Percentiles rank a stretch among this genome's conserved stretches.
Conservation (phyloP, 2,888 invertebrate species). For the Acanthosepion esculentum region DNA sequence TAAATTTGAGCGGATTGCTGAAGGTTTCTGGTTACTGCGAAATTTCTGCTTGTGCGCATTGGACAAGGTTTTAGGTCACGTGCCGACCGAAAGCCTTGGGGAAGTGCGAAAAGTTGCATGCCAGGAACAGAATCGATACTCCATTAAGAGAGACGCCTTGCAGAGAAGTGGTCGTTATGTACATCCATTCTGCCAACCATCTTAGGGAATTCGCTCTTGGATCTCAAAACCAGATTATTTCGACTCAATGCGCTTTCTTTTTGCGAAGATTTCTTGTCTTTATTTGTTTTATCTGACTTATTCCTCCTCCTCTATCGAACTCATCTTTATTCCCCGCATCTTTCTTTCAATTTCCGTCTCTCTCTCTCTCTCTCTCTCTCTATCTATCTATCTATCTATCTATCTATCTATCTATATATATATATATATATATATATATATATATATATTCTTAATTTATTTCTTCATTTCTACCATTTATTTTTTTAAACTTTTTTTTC, state of each 20-base stretch:
- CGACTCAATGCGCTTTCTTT: not conserved
- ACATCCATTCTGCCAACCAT: not conserved
- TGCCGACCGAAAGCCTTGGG: not conserved
- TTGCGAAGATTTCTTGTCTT: not conserved
- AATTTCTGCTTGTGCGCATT: not conserved
- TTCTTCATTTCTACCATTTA: too few relatives aligned
- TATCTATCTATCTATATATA: too few relatives aligned
- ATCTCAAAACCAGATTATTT: not conserved
- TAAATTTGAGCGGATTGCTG: not conserved
- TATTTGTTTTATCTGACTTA: not conserved
- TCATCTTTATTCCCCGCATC: too few relatives aligned
- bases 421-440: too few relatives aligned
- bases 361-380: not conserved
- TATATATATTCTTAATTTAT: too few relatives aligned
- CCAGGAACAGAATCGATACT: not conserved
- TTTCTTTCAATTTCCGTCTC: not conserved
- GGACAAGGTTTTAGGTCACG: not conserved
- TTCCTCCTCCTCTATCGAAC: not conserved
- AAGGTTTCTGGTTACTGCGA: not conserved
- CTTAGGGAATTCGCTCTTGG: not conserved
- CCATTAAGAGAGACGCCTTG: conserved; percentile 33
- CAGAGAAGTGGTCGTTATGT: not conserved
- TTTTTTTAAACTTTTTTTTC: not conserved
- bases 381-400: not conserved
- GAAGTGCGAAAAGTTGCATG: not conserved